phyloP scores from a whole-genome alignment of 2,888 invertebrate species.

The Sturmia bella region DNA sequence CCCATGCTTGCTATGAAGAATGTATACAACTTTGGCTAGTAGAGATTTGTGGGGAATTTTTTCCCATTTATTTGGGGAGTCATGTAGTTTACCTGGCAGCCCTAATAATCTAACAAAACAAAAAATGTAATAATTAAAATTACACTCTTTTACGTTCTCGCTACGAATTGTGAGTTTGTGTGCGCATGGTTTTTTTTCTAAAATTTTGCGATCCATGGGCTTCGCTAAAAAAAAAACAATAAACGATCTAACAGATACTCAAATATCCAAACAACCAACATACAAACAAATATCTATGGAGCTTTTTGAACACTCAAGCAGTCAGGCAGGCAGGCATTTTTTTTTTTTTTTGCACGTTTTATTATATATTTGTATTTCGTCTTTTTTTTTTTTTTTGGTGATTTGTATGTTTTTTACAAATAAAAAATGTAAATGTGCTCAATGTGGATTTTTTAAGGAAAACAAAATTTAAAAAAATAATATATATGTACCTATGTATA shows the following conservation, averaged over 20 bases:
- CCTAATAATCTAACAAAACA: conserved; percentile 6
- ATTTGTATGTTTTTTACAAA: conserved; percentile 40
- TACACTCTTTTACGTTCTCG: conserved; percentile 33
- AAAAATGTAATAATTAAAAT: conserved; percentile 44
- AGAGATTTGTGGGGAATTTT: too few species aligned
- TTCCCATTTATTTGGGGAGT: too few species aligned
- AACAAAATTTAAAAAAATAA: conserved; percentile 30
- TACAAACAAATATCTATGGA: conserved; percentile 38
- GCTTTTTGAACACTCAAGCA: conserved; percentile 53
- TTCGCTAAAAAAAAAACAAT: conserved; percentile 50
- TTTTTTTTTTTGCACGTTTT: conserved; percentile 57
- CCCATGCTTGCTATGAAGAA: too few species aligned
- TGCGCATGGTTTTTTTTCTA: conserved; percentile 10
- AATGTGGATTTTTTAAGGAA: conserved; percentile 37
- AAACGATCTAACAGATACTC: conserved; percentile 54
- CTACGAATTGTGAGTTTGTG: background rate
- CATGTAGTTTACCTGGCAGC: too few species aligned
- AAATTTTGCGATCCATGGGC: conserved; percentile 48
- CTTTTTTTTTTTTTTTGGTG: conserved; percentile 29
- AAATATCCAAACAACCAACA: background rate
- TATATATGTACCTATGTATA: too few species aligned
- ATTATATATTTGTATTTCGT: conserved; percentile 16
- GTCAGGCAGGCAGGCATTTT: conserved; percentile 40
- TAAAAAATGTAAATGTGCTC: conserved; percentile 40
- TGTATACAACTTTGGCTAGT: too few species aligned